Percentiles rank a stretch among this genome's conserved stretches.
Conservation (phyloP, 2,888 invertebrate species). For the Trachelus tabidus region DNA sequence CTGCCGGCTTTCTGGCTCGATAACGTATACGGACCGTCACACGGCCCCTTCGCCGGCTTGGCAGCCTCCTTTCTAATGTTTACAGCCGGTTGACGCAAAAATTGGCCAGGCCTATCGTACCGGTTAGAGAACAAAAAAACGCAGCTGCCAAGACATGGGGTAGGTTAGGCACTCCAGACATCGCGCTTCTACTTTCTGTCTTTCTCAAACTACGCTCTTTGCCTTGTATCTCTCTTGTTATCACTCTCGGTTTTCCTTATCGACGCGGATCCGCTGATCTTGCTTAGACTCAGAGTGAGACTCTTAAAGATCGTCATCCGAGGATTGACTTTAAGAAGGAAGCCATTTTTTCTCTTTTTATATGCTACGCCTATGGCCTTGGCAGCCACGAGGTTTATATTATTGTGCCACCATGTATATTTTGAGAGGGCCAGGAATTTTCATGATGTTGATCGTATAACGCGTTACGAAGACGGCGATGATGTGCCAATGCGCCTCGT, state of each 20-base stretch:
- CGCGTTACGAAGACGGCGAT: conserved; percentile 13
- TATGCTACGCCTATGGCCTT: conserved; percentile 19
- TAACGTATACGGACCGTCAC: too few species aligned
- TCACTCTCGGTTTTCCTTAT: conserved; percentile 10
- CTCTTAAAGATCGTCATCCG: too few species aligned
- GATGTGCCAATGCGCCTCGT: neutral
- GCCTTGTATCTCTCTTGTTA: conserved; percentile 10
- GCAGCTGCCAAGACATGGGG: conserved; percentile 59
- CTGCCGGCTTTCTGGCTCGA: too few species aligned
- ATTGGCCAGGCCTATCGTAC: conserved; percentile 58
- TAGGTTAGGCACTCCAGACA: conserved; percentile 53
- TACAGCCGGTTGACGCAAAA: conserved; percentile 60
- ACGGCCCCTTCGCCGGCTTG: conserved; percentile 35
- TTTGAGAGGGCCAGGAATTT: conserved; percentile 57
- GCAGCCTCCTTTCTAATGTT: conserved; percentile 61
- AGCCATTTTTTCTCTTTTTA: too few species aligned
- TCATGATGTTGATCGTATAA: conserved; percentile 53
- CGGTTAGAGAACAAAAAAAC: conserved; percentile 30
- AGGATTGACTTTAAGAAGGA: too few species aligned
- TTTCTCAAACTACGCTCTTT: neutral
- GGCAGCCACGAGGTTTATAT: conserved; percentile 43
- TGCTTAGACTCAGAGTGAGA: neutral
- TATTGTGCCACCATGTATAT: conserved; percentile 54
- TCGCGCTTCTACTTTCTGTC: neutral
- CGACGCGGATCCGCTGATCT: conserved; percentile 4